Base-by-base conservation (phyloP, 2,797 vertebrate genomes). In the Phataginus tricuspis region DNA sequence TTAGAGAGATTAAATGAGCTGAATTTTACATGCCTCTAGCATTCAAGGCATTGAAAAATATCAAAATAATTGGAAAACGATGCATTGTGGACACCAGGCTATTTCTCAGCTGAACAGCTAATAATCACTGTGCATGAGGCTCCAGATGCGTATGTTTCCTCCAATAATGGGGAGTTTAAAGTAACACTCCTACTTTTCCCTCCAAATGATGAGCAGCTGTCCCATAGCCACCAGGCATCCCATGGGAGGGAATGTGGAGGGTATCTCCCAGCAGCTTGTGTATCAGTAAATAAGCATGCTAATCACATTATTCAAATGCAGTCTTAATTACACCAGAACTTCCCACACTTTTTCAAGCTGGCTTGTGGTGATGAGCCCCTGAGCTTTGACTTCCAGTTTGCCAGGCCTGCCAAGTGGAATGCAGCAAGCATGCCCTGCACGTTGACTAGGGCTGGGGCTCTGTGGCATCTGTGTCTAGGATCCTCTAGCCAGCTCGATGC, bases 1-100 rank as follows among this genome's bases (percentile, higher is more conserved):
- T 92, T 66, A 93, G 95, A 75, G 97, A 97, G 98, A 98, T 98
- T 95, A 98, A 95, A 98, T 97, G 97, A 96, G 97, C 97, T 97
- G 96, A 89, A 12, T 97, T 97, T 95, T 63, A 97, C 95, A 61
- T 97, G 97, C 96, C 95, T 95, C 77, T 97, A 96, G 97, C 97
- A 95, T 97, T 97, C 75, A 97, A 97, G 97, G 95, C 96, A 97
- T 82, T 91, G 71, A 95, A 72, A 93, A 94, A 90, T 97, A 97
- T 95, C 95, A 96, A 77, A 97, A 92, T 66, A 95, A 95, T 95
- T 97, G 88, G 96, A 95, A 97, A 93, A 77, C 2, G 23, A 88
- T 80, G 86, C 69, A 1, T 64, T 15, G 3, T 94, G 71, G 96
- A 94, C 92, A 75, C 85, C 90, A 93, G 88, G 93, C 96, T 87